Evolutionary conservation across 2,888 invertebrate species (phyloP).

Genomic region (Papilio demoleus): DNA sequence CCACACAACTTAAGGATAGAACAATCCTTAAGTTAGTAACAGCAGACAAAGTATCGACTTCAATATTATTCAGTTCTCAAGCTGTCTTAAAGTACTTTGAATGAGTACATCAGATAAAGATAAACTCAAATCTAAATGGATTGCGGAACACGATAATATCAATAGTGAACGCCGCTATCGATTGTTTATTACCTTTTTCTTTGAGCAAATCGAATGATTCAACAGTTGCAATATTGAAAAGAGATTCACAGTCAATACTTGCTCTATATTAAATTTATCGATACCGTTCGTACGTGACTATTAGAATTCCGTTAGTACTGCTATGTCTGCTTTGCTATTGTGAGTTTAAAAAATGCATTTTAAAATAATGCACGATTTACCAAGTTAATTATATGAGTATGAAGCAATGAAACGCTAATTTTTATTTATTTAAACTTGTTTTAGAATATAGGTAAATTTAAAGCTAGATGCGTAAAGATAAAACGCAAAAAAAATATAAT

Average conservation of each 20-base stretch:
- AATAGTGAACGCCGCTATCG: conserved; percentile 18
- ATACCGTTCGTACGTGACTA: conserved; percentile 27
- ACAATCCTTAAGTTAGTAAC: too few relatives aligned
- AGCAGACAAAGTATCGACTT: neutral
- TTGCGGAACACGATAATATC: conserved; percentile 20
- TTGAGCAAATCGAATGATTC: conserved; percentile 21
- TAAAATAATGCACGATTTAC: too few relatives aligned
- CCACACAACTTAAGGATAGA: too few relatives aligned
- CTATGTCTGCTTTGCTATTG: conserved; percentile 8
- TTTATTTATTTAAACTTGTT: neutral
- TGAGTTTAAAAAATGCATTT: neutral
- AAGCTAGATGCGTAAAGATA: neutral
- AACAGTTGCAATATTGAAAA: conserved; percentile 29
- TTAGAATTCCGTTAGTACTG: conserved; percentile 36
- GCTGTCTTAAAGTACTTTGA: conserved; percentile 19
- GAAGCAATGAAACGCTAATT: too few relatives aligned
- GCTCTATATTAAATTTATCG: conserved; percentile 39
- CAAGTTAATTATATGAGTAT: too few relatives aligned
- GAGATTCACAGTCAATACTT: conserved; percentile 33
- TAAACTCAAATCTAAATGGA: conserved; percentile 27
- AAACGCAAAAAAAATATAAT: neutral
- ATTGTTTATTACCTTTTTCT: conserved; percentile 14
- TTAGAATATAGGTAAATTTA: neutral
- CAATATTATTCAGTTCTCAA: neutral
- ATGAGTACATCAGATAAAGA: conserved; percentile 18